Base-by-base conservation (phyloP, 2,797 vertebrate species). In the Coregonus sp. region DNA sequence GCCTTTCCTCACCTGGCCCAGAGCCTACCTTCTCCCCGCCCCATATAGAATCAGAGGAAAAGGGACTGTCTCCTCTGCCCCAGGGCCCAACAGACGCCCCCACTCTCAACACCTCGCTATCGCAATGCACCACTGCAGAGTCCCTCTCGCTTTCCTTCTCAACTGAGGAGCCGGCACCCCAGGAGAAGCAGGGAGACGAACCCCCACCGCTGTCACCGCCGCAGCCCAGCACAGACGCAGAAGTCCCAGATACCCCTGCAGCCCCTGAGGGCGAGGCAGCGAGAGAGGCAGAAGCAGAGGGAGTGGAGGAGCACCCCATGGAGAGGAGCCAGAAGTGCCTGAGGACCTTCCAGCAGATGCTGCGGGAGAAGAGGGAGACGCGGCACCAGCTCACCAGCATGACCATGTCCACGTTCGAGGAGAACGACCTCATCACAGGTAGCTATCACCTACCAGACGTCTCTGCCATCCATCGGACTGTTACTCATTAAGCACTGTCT, bases 301-400 rank as follows among this genome's bases (percentile, higher is more conserved):
- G 76, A 33, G 72, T 31, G 3, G 83, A 86, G 47, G 70, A 59
- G 61, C 63, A 54, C 18, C 14, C 69, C 0, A 11, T 79, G 15
- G 89, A 92, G 1, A 73, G 91, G 4, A 90, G 77, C 66, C 93
- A 91, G 79, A 93, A 95, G 79, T 97, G 96, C 91, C 93, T 97
- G 89, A 95, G 91, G 89, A 98, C 93, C 88, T 99, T 99, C 91
- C 97, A 98, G 91, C 96, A 95, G 75, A 96, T 98, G 77, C 92
- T 99, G 77, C 92, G 87, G 78, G 96, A 98, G 85, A 99, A 97
- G 89, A 95, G 96, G 73, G 96, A 97, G 82, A 95, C 90, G 84
- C 95, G 95, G 65, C 95, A 95, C 84, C 96, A 91, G 79, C 94
- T 98, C 29, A 85, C 95, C 88, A 95, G 95, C 78, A 89, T 94